Evolutionary conservation across 2,797 vertebrate genomes (phyloP).

Genomic region (Scyliorhinus canicula): DNA sequence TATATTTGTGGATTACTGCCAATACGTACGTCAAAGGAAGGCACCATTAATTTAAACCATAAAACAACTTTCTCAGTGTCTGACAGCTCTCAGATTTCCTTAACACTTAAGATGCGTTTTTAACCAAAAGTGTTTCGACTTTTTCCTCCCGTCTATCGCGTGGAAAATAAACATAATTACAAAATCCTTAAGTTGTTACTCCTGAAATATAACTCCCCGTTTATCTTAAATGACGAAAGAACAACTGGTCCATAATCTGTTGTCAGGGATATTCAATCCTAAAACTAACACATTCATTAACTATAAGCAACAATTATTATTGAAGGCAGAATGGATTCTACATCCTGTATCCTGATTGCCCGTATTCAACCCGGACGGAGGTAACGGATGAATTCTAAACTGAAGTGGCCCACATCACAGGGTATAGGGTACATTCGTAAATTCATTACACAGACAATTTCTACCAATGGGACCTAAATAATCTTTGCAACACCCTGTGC

Average conservation of each 20-base stretch:
- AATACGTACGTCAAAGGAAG: background rate
- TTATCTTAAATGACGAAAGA: background rate
- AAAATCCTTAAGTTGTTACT: background rate
- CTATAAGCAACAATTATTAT: background rate
- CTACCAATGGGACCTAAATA: background rate
- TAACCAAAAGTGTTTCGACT: background rate
- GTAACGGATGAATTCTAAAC: background rate
- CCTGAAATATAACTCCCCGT: background rate
- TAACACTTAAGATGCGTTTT: background rate
- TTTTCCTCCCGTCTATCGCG: background rate
- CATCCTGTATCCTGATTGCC: background rate
- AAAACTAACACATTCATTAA: background rate
- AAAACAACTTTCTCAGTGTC: slow-evolving; percentile 10
- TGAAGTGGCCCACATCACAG: background rate
- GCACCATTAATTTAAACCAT: background rate
- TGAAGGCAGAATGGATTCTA: background rate
- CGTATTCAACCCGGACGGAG: background rate
- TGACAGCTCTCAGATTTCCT: slow-evolving; percentile 4
- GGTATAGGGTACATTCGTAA: too few relatives aligned
- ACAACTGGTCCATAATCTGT: background rate
- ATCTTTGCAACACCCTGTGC: too few relatives aligned
- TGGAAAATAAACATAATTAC: background rate
- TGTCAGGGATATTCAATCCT: background rate
- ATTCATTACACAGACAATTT: background rate
- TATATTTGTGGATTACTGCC: slow-evolving; percentile 27